A percentile compares a stretch with the other conserved stretches of the same genome.
Conservation (phyloP, 2,888 invertebrate species). For the Xylocampa areola region DNA sequence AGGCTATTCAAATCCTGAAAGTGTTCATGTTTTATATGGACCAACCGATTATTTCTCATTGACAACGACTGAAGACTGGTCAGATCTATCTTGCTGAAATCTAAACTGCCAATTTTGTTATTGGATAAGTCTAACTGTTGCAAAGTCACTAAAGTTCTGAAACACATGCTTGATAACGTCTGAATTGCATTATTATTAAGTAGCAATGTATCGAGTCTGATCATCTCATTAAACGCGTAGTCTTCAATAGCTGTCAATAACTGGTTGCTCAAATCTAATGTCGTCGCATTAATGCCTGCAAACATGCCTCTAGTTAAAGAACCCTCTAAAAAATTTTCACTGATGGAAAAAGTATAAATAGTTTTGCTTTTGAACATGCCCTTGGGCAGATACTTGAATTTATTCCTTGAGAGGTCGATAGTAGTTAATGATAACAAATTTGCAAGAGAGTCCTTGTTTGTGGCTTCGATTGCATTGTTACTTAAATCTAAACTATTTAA, state of each 20-base stretch:
- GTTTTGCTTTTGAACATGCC: constrained; percentile 70
- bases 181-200: constrained; percentile 73
- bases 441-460: constrained; percentile 64
- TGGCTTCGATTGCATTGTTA: constrained; percentile 65
- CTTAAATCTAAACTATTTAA: constrained; percentile 66
- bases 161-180: constrained; percentile 64
- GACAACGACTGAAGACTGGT: constrained; percentile 63
- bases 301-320: constrained; percentile 70
- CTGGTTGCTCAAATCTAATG: constrained; percentile 72
- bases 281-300: constrained; percentile 68
- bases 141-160: constrained; percentile 65
- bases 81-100: constrained; percentile 71
- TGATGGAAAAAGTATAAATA: constrained; percentile 66
- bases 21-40: constrained; percentile 63
- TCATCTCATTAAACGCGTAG: constrained; percentile 72
- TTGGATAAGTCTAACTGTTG: constrained; percentile 71
- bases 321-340: constrained; percentile 69
- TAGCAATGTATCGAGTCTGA: constrained; percentile 60
- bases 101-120: constrained; percentile 70
- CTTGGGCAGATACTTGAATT: constrained; percentile 66
- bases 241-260: constrained; percentile 68
- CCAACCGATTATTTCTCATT: constrained; percentile 70
- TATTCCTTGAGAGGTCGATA: constrained; percentile 72
- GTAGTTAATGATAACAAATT: constrained; percentile 53
- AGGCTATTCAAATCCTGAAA: constrained; percentile 65